Evolutionary conservation across 2,888 invertebrate species (phyloP).

Genomic region (Leptodirus hochenwartii): DNA sequence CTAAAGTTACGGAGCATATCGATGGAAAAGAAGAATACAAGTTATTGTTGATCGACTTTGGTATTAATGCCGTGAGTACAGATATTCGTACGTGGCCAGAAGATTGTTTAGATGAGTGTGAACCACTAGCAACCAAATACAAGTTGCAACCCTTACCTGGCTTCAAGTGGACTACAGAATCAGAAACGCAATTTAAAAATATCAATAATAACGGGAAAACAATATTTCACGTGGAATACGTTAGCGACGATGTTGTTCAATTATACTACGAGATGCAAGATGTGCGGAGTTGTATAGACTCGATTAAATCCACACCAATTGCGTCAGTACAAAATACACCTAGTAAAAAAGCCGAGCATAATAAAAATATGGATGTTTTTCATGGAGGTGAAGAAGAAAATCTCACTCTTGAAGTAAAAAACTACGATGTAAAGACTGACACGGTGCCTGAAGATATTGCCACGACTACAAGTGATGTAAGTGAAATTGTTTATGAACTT

Average conservation of each 20-base stretch:
- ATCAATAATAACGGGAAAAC: constrained; percentile 10
- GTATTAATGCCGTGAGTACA: constrained; percentile 33
- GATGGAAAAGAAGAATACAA: constrained; percentile 29
- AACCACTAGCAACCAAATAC: constrained; percentile 4
- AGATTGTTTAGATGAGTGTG: constrained; percentile 1
- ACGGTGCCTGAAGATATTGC: too few relatives aligned
- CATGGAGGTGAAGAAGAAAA: too few relatives aligned
- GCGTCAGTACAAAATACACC: constrained; percentile 14
- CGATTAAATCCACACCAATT: constrained; percentile 11
- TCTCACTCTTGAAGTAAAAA: too few relatives aligned
- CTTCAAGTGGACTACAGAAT: constrained; percentile 5
- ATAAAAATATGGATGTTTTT: too few relatives aligned
- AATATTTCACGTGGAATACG: constrained; percentile 20
- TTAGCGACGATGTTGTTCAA: constrained; percentile 17
- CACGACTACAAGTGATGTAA: too few relatives aligned
- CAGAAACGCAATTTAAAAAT: constrained; percentile 5
- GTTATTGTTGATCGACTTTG: constrained; percentile 43
- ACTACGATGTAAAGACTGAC: too few relatives aligned
- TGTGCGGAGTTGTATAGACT: constrained; percentile 18
- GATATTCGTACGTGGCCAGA: constrained; percentile 6
- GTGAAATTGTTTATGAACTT: too few relatives aligned
- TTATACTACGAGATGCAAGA: constrained; percentile 20
- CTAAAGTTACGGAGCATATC: constrained; percentile 13
- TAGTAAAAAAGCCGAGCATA: constrained; percentile 10
- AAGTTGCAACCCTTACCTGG: constrained; percentile 6